phyloP scores from a whole-genome alignment of 2,797 vertebrate genomes.

The Pseudocheirus occidentalis region DNA sequence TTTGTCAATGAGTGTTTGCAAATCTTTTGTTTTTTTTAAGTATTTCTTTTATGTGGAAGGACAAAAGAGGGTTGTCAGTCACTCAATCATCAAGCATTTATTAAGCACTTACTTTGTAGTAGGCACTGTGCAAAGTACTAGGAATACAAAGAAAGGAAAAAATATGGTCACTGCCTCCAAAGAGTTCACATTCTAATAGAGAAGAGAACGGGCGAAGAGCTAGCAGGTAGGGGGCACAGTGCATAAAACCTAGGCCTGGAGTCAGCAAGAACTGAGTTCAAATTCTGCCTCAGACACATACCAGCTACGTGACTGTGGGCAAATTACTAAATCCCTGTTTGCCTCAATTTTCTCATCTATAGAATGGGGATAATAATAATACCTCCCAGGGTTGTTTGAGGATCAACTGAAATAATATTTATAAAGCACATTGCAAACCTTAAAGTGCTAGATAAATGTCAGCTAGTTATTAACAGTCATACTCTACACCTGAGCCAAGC shows the following conservation, averaged over 20 bases:
- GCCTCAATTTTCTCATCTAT: slow-evolving; percentile 23
- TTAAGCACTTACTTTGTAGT: not conserved
- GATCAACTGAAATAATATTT: not conserved
- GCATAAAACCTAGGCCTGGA: not conserved
- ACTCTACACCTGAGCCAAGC: not conserved
- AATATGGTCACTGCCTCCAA: not conserved
- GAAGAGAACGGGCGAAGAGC: not conserved
- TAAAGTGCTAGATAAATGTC: not conserved
- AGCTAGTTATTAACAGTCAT: not conserved
- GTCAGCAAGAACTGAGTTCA: not conserved
- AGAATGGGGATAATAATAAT: not conserved
- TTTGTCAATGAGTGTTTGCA: not conserved
- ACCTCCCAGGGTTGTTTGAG: not conserved
- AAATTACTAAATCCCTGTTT: not conserved
- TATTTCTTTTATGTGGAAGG: not conserved
- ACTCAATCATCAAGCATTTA: not conserved
- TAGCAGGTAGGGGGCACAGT: not conserved
- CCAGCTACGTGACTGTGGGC: not conserved
- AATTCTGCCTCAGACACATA: not conserved
- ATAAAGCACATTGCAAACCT: not conserved
- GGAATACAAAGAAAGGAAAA: not conserved
- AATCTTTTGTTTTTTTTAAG: not conserved
- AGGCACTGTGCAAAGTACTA: not conserved
- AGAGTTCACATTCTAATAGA: not conserved
- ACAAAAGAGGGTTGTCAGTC: not conserved